Evolutionary conservation across 2,888 invertebrate genomes (phyloP).

Genomic region (Andrena flavipes): DNA sequence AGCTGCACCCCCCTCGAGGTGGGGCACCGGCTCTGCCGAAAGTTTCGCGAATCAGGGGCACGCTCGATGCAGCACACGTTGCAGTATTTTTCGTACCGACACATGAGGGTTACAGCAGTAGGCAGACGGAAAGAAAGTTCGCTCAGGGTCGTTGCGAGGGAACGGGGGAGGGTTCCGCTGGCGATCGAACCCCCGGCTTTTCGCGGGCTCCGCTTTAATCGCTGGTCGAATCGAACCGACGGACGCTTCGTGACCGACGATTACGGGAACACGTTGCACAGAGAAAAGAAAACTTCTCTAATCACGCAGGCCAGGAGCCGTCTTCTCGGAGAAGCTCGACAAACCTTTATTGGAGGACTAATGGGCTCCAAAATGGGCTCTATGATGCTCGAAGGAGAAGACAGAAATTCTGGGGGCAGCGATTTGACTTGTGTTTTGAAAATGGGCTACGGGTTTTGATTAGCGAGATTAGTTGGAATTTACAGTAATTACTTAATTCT

Average conservation of each 20-base stretch:
- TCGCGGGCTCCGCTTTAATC: constrained; percentile 7
- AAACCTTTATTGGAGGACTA: constrained; percentile 11
- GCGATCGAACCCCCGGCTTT: neutral
- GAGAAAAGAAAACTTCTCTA: constrained; percentile 32
- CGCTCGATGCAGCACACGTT: constrained; percentile 4
- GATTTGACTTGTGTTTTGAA: neutral
- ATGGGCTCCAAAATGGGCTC: too few species aligned
- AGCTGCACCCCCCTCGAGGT: constrained; percentile 7
- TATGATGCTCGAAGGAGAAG: too few species aligned
- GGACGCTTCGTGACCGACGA: constrained; percentile 16
- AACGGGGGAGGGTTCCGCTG: neutral
- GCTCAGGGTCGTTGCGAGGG: constrained; percentile 5
- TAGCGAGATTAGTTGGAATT: too few species aligned
- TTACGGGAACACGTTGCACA: constrained; percentile 17
- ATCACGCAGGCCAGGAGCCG: constrained; percentile 21
- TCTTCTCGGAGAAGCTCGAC: neutral
- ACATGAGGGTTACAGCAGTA: neutral
- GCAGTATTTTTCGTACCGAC: neutral
- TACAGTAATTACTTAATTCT: too few species aligned
- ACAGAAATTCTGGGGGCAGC: neutral
- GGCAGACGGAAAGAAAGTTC: constrained; percentile 9
- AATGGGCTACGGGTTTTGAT: neutral
- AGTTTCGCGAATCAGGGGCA: neutral
- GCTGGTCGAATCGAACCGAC: neutral
- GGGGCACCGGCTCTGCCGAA: neutral